A percentile compares a stretch with the other conserved stretches of the same genome.
phyloP scores from a whole-genome alignment of 2,113 vertebrate species.

The Rafetus swinhoei region DNA sequence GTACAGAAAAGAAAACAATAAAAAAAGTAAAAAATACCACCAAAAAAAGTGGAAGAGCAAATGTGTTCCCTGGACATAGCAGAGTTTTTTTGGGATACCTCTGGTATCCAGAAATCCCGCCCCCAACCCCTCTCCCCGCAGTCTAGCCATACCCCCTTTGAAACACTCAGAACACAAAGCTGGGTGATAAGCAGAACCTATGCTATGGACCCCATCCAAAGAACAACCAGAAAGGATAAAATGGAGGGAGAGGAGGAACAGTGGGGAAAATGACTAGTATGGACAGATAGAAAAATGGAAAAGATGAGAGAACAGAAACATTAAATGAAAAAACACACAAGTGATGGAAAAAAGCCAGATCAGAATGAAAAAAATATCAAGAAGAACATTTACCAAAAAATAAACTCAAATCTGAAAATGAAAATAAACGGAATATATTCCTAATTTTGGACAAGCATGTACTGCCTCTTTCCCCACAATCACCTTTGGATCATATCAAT shows the following conservation, averaged over 20 bases:
- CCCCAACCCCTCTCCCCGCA: no score
- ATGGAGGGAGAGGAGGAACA: fast-evolving
- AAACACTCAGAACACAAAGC: neutral
- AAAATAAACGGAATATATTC: neutral
- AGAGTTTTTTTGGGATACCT: no score
- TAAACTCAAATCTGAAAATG: neutral
- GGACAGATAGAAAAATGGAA: neutral
- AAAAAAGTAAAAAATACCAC: neutral
- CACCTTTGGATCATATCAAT: neutral
- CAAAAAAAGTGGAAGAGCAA: no score
- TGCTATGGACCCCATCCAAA: neutral
- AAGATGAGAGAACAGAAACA: neutral
- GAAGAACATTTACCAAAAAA: neutral
- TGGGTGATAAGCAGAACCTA: neutral
- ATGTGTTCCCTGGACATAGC: no score
- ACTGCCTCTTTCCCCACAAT: neutral
- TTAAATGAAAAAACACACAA: neutral
- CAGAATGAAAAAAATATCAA: neutral
- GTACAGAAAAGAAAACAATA: neutral
- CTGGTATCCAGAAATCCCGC: no score
- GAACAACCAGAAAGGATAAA: neutral
- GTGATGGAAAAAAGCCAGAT: neutral
- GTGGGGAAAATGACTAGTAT: neutral
- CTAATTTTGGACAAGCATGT: neutral
- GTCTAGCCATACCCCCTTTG: neutral